Evolutionary conservation across 1,140 invertebrate species (phyloP), one percentile per base, ranked within the genome.

Genomic region (Atopsyche davidsoni): DNA sequence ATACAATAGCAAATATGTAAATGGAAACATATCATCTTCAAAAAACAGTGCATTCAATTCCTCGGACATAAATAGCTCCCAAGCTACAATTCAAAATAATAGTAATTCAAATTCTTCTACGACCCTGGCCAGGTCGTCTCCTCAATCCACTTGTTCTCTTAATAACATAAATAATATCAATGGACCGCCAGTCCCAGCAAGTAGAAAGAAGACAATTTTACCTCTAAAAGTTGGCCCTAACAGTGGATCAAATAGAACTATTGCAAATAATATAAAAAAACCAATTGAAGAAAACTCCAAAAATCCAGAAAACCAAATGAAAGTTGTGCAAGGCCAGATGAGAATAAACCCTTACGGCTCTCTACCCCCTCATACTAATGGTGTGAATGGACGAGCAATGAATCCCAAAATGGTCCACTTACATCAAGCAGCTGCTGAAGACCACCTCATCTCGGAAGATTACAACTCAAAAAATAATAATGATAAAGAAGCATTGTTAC

Each of bases 171-270:
- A 25, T 57, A 49, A 48, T 50, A 42, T 24, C 13, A 46, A 28
- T 58, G 46, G 23, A 32, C 16, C 31, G 10, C 18, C 10, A 32
- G 42, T 36, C 21, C 58, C 59, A 53, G 54, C 21, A 38, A 18
- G 23, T 19, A 31, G n/a, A n/a, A 22, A 24, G 13, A 46, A 36
- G 23, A 34, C 65, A 11, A 72, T 70, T 44, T 53, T 63, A 24
- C 69, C 73, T 4, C 68, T 76, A 72, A 79, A 79, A 68, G 71
- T 72, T 58, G 72, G 75, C 7, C 65, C 75, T 6, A 78, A 79
- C 47, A 75, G 78, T 59, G 66, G 56, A 21, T 60, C 66, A 9
- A 59, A 55, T 43, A 49, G 38, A 44, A 59, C 4, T 64, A 43
- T 50, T 31, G 44, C 22, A 19, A 54, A 63, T 9, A 63, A 53